A percentile compares a stretch with the other conserved stretches of the same genome.
These are phyloP conservation scores for Pangasius mekongensis DNA, from an alignment of 2,797 vertebrate genomes.

Conservation along the genomic window DNA sequence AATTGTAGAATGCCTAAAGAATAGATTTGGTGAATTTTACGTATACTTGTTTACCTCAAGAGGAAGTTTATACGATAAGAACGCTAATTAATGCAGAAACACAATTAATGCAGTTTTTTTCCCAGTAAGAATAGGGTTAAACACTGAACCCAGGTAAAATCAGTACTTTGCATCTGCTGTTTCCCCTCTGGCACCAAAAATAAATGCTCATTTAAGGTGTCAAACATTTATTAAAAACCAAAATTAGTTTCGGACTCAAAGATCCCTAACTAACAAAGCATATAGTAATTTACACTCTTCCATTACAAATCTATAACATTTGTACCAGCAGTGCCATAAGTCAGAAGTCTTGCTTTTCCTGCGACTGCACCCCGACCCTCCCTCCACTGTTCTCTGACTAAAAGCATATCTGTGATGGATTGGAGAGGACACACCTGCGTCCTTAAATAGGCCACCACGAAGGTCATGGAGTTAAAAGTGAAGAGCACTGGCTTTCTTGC, in stretches of 20 bases:
- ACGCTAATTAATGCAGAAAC: background rate
- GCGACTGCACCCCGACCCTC: background rate
- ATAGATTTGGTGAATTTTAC: background rate
- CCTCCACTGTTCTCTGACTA: background rate
- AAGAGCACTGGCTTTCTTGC: slow-evolving; percentile 40
- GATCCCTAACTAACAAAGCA: background rate
- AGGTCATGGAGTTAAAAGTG: slow-evolving; percentile 47
- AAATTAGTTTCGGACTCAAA: background rate
- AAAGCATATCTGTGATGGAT: slow-evolving; percentile 35
- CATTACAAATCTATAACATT: background rate
- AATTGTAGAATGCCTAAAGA: background rate
- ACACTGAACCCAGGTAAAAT: background rate
- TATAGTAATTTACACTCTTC: background rate
- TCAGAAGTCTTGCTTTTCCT: background rate
- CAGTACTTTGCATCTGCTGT: background rate
- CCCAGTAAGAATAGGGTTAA: no score
- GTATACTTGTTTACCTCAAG: background rate
- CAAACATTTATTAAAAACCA: background rate
- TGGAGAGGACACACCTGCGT: slow-evolving; percentile 29
- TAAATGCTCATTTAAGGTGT: background rate
- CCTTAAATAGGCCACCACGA: slow-evolving; percentile 22
- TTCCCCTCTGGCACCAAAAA: background rate
- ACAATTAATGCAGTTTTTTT: background rate
- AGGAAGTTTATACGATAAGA: background rate
- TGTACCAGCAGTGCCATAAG: background rate